Percentiles rank a stretch among this genome's conserved stretches.
Conservation (phyloP, 2,113 vertebrate species). For the Hipposideros armiger region DNA sequence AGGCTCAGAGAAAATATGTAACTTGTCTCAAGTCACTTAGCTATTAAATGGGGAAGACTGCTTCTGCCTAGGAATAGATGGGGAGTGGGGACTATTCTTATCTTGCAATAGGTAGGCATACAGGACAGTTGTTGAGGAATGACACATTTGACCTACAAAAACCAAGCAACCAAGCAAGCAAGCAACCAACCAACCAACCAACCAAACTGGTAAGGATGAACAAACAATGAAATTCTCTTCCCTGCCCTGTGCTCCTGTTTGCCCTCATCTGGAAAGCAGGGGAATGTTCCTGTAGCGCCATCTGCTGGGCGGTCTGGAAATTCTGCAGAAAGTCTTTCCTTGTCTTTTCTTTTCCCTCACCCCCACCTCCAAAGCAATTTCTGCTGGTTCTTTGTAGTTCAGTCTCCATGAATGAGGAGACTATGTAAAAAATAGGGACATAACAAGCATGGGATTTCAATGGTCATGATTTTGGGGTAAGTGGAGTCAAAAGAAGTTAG, state of each 20-base stretch:
- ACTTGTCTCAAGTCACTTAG: conserved; percentile 20
- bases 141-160: neutral
- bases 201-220: neutral
- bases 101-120: conserved; percentile 35
- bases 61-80: conserved; percentile 8
- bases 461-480: neutral
- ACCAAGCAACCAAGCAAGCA: neutral
- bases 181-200: neutral
- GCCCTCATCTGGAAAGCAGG: neutral
- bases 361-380: neutral
- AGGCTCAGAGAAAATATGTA: conserved; percentile 2
- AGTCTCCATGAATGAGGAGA: neutral
- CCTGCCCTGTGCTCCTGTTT: fast-evolving
- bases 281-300: conserved; percentile 31
- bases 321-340: neutral
- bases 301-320: conserved; percentile 60
- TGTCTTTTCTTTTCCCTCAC: neutral
- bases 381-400: neutral
- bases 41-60: conserved; percentile 32
- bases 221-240: neutral
- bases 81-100: neutral
- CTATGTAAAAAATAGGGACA: neutral
- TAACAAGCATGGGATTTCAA: neutral
- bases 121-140: neutral
- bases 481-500: conserved; percentile 7